Base-by-base conservation (phyloP, 2,888 invertebrate species). In the Byasa hedistus region DNA sequence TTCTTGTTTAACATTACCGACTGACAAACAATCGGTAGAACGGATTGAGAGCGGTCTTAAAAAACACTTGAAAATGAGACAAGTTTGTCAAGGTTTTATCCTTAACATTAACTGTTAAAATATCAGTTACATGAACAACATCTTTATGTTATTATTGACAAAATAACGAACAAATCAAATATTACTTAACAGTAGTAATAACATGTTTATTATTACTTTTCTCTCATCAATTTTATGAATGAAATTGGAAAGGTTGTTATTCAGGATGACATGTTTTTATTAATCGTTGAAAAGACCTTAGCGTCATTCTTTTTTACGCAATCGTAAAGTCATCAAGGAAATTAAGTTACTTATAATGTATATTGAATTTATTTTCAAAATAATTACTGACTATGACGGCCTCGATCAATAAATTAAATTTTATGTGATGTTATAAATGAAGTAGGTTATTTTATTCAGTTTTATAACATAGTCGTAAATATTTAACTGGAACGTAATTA, bases 41-140 rank as follows among this genome's bases (percentile, higher is more conserved):
- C 51, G n/a, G 51, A 51, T 51, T 51, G n/a, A 51, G n/a, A n/a
- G n/a, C 39, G 39, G 39, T 21, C 19, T 51, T 51, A 21, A 39
- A 58, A 52, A 22, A 7, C 17, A 32, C 8, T 10, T 48, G 57
- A 57, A 64, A 63, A 24, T 24, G 44, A 51, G 24, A 57, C 32
- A n/a, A 56, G 52, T 52, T 56, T n/a, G 22, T 54, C 58, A 64
- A 64, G 64, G 58, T 27, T 58, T 44, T 54, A 23, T 64, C 64
- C 64, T 58, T 59, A 23, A 54, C 19, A n/a, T 51, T n/a, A 27
- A 27, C 5, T 27, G 39, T 22, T 58, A 22, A 64, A 64, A 64
- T 64, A 58, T 64, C 23, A 55, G 15, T 24, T 55, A 55, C 55
- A 23, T 7, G 12, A 55, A 23, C 17, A 55, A 24, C 55, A 21